A percentile compares a stretch with the other conserved stretches of the same genome.
Conservation (phyloP, 2,113 vertebrate species). For the Lasiurus borealis region DNA sequence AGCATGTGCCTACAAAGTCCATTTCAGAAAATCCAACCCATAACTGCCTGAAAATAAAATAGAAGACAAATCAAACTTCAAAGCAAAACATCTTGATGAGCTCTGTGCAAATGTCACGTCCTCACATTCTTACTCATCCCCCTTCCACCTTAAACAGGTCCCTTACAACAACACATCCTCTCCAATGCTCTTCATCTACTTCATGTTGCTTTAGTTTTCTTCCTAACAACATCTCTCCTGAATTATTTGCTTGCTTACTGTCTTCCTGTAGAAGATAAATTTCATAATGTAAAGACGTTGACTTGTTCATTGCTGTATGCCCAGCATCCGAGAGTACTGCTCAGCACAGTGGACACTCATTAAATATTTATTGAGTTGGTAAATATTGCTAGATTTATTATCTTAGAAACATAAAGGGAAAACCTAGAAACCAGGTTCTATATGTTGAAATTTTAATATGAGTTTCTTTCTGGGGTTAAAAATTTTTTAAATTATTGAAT, state of each 20-base stretch:
- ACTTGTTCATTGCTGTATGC: background rate
- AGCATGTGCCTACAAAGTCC: background rate
- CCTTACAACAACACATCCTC: background rate
- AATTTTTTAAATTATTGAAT: background rate
- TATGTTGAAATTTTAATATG: conserved; percentile 47
- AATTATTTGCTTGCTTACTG: background rate
- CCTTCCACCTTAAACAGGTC: background rate
- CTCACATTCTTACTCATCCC: background rate
- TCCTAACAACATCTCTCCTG: background rate
- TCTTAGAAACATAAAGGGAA: conserved; percentile 38
- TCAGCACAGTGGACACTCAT: background rate
- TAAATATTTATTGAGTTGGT: conserved; percentile 53
- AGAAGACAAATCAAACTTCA: conserved; percentile 11
- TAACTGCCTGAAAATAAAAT: background rate
- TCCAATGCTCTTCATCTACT: background rate
- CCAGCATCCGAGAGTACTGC: background rate
- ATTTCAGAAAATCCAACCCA: background rate
- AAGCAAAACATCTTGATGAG: background rate
- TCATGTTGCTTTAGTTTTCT: background rate
- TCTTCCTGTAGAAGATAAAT: background rate
- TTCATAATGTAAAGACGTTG: background rate
- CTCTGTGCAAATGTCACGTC: background rate
- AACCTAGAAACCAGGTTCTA: conserved; percentile 53
- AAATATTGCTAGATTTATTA: conserved; percentile 49
- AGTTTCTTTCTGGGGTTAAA: conserved; percentile 39